These are phyloP conservation scores for Corythaeola cristata DNA, from an alignment of 2,113 vertebrate species.

Conservation along the genomic window DNA sequence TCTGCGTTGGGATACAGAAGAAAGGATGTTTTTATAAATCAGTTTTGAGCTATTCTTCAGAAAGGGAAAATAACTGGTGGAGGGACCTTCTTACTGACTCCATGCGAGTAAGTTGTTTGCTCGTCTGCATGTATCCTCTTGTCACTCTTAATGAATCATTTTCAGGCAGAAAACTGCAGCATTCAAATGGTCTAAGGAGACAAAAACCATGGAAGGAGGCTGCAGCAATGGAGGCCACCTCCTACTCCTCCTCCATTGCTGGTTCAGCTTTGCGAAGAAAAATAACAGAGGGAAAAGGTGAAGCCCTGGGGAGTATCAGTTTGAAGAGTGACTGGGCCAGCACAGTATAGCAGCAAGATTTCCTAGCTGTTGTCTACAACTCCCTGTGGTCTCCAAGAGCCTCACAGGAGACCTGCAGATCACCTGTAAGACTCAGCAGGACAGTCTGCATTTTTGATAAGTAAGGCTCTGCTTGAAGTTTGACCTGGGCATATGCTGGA, in stretches of 20 bases:
- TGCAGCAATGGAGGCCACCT: neutral
- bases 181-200: neutral
- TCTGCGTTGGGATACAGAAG: neutral
- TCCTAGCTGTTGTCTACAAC: neutral
- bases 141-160: neutral
- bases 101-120: neutral
- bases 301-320: neutral
- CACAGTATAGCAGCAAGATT: neutral
- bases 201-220: neutral
- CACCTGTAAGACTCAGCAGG: neutral
- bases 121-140: rapidly evolving
- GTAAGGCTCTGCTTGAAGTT: neutral
- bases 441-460: neutral
- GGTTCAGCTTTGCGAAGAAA: neutral
- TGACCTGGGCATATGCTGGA: no score
- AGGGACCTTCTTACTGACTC: neutral
- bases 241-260: neutral
- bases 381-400: neutral
- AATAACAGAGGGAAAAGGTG: neutral
- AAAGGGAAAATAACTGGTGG: neutral
- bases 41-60: neutral
- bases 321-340: neutral
- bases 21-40: neutral
- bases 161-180: neutral
- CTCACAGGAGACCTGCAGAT: neutral